Conservation (phyloP, 2,797 vertebrate species). For the Sebastes diploproa region DNA sequence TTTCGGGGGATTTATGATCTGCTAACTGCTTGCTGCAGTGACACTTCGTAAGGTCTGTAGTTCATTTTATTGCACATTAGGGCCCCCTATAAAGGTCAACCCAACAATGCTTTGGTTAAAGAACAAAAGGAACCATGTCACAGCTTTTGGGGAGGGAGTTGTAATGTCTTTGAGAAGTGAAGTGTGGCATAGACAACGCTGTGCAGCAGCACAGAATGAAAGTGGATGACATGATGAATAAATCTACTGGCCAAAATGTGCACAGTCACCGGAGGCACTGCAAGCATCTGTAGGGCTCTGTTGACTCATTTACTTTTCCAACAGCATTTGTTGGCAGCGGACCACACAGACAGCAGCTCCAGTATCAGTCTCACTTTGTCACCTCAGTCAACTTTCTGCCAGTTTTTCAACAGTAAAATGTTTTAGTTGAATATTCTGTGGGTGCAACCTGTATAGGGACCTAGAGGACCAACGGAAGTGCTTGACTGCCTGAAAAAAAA, state of each 20-base stretch:
- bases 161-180: neutral
- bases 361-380: neutral
- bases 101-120: constrained; percentile 6
- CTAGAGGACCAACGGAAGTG: neutral
- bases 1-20: constrained; percentile 32
- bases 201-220: neutral
- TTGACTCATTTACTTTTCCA: constrained; percentile 26
- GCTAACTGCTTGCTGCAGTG: constrained; percentile 12
- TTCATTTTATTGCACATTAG: constrained; percentile 15
- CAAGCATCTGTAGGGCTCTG: neutral
- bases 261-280: constrained; percentile 11
- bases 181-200: neutral
- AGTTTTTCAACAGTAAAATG: neutral
- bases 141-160: neutral
- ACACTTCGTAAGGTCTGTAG: neutral
- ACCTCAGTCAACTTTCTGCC: neutral
- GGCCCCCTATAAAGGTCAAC: neutral
- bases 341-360: neutral
- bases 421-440: neutral
- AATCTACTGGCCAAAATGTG: neutral
- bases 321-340: constrained; percentile 2
- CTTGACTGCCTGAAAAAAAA: neutral
- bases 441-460: neutral
- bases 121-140: constrained; percentile 11
- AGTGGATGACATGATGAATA: neutral